A percentile compares a stretch with the other conserved stretches of the same genome.
Conservation (phyloP, 1,140 invertebrate genomes). For the Lasioglossum albipes region DNA sequence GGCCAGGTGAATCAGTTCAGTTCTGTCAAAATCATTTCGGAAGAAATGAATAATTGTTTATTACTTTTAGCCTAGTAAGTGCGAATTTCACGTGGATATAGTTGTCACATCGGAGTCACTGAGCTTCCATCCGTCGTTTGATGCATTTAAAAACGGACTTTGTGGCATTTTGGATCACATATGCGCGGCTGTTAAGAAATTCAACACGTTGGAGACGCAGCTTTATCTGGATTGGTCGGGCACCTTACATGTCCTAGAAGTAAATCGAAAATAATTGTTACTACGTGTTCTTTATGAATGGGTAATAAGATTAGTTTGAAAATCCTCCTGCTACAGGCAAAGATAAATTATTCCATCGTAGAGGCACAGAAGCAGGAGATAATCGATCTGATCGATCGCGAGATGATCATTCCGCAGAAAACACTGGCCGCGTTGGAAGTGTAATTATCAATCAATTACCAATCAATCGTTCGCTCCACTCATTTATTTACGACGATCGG, state of each 20-base stretch:
- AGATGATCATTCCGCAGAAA: constrained; percentile 85
- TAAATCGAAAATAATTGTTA: constrained; percentile 54
- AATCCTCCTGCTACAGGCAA: constrained; percentile 58
- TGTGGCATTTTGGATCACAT: constrained; percentile 87
- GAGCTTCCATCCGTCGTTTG: constrained; percentile 89
- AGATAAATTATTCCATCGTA: constrained; percentile 78
- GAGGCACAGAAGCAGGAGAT: constrained; percentile 82
- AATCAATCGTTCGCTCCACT: not conserved
- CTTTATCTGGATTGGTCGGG: constrained; percentile 83
- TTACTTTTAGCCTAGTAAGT: constrained; percentile 82
- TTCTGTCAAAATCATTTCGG: not conserved
- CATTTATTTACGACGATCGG: too few relatives aligned
- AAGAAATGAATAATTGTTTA: not conserved
- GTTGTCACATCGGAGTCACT: constrained; percentile 85
- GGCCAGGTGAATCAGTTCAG: constrained; percentile 33
- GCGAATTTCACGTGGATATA: constrained; percentile 88
- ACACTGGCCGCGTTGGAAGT: constrained; percentile 84
- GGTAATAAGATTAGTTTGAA: not conserved
- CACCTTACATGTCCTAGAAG: constrained; percentile 77
- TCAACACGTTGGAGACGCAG: constrained; percentile 88
- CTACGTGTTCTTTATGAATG: not conserved
- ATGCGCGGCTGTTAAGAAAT: constrained; percentile 84
- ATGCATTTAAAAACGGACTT: constrained; percentile 86
- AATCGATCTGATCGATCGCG: constrained; percentile 83
- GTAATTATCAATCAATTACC: constrained; percentile 54